Evolutionary conservation across 2,888 invertebrate genomes (phyloP).

Genomic region (Sturmia bella): DNA sequence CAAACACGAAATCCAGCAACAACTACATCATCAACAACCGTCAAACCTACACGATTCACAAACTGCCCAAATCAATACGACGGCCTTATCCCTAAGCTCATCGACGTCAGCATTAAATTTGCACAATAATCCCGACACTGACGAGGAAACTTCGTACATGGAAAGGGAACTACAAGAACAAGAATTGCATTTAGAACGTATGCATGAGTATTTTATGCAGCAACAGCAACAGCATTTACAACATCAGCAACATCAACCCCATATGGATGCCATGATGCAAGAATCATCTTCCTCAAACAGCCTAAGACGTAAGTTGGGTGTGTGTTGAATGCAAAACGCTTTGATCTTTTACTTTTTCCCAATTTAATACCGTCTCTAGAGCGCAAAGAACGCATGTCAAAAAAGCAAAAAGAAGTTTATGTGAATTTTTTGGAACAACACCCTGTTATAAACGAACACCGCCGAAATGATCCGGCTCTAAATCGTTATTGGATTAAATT

Average conservation of each 20-base stretch:
- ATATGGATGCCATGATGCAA: conserved; percentile 75
- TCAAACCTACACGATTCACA: conserved; percentile 64
- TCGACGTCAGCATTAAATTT: conserved; percentile 67
- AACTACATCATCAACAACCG: conserved; percentile 37
- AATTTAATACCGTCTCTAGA: conserved; percentile 69
- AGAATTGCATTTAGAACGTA: conserved; percentile 71
- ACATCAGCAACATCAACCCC: conserved; percentile 74
- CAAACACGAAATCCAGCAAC: conserved; percentile 35
- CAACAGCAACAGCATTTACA: conserved; percentile 77
- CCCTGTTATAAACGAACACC: conserved; percentile 77
- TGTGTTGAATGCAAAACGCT: background rate
- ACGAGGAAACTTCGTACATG: conserved; percentile 65
- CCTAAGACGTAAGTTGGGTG: conserved; percentile 75
- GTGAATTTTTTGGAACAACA: conserved; percentile 79
- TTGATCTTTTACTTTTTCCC: conserved; percentile 30
- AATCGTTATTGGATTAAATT: conserved; percentile 78
- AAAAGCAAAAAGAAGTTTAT: conserved; percentile 78
- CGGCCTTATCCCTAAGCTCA: conserved; percentile 65
- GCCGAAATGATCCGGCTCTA: conserved; percentile 77
- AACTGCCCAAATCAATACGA: conserved; percentile 61
- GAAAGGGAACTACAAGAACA: conserved; percentile 67
- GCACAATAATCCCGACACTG: conserved; percentile 67
- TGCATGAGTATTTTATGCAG: conserved; percentile 76
- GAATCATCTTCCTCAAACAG: conserved; percentile 76
- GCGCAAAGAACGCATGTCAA: conserved; percentile 79